A percentile compares a stretch with the other conserved stretches of the same genome.
These are phyloP conservation scores for Lepus townsendii DNA, from an alignment of 2,797 vertebrate species.

Conservation along the genomic window DNA sequence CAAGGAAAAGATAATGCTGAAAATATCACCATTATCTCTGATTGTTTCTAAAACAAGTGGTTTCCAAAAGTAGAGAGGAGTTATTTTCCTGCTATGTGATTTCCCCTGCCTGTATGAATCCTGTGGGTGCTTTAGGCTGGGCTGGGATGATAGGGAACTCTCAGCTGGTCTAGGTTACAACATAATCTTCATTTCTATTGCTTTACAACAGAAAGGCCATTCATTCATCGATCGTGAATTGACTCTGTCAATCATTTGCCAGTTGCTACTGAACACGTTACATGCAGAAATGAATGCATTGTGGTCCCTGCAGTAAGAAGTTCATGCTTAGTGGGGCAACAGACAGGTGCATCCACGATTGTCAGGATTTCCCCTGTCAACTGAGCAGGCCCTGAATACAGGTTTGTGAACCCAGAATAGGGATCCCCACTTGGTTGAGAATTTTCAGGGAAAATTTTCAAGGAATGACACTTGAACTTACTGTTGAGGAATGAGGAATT, in stretches of 20 bases:
- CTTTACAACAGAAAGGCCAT: background rate
- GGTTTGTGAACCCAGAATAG: background rate
- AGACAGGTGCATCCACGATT: accelerated
- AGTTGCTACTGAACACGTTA: background rate
- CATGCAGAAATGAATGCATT: background rate
- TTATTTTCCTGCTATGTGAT: background rate
- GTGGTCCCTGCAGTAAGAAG: background rate
- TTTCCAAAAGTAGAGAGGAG: conserved; percentile 19
- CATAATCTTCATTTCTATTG: background rate
- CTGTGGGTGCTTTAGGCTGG: background rate
- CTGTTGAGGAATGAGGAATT: background rate
- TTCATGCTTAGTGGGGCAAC: too few species aligned
- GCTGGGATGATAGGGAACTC: background rate
- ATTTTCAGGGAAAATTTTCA: background rate
- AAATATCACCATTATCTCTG: conserved; percentile 15
- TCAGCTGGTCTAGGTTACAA: background rate
- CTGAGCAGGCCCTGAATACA: background rate
- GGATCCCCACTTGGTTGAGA: background rate
- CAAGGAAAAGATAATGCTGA: conserved; percentile 7
- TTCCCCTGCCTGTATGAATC: background rate
- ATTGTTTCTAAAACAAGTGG: conserved; percentile 43
- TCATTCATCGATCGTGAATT: background rate
- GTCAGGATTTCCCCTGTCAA: too few species aligned
- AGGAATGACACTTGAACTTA: background rate
- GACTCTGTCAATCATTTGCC: background rate